Percentiles rank a stretch among this genome's conserved stretches.
Conservation (phyloP, 2,113 vertebrate genomes). For the Henicopernis longicauda region DNA sequence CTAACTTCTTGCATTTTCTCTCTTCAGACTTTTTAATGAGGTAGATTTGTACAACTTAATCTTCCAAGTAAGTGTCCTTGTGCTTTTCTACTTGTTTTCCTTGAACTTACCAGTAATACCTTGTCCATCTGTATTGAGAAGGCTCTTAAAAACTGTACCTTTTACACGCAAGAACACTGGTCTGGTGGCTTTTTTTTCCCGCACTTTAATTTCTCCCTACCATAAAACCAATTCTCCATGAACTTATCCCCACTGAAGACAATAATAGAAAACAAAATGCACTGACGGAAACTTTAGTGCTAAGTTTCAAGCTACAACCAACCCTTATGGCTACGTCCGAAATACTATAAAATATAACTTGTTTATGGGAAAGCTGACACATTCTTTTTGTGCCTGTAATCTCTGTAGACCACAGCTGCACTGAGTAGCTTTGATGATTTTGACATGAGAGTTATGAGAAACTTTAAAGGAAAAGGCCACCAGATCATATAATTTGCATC, state of each 20-base stretch:
- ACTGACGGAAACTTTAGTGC: neutral
- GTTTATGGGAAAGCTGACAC: neutral
- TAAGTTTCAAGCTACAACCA: neutral
- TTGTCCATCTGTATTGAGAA: neutral
- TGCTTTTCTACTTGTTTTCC: neutral
- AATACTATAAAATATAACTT: neutral
- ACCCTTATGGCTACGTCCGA: neutral
- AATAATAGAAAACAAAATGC: neutral
- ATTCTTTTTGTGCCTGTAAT: neutral
- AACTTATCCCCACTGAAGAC: neutral
- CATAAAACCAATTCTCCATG: neutral
- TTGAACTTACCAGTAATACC: neutral
- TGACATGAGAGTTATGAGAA: neutral
- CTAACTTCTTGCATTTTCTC: neutral
- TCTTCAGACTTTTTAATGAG: neutral
- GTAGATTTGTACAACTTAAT: neutral
- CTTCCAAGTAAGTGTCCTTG: neutral
- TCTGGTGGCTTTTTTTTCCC: accelerated
- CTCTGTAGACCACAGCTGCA: neutral
- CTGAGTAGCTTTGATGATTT: neutral
- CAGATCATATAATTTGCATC: neutral
- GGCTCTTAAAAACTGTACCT: neutral
- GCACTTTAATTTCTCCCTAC: neutral
- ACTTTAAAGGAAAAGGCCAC: neutral
- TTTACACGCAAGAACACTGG: neutral